Conservation (phyloP, 1,140 invertebrate species). For the Tigriopus japonicus region DNA sequence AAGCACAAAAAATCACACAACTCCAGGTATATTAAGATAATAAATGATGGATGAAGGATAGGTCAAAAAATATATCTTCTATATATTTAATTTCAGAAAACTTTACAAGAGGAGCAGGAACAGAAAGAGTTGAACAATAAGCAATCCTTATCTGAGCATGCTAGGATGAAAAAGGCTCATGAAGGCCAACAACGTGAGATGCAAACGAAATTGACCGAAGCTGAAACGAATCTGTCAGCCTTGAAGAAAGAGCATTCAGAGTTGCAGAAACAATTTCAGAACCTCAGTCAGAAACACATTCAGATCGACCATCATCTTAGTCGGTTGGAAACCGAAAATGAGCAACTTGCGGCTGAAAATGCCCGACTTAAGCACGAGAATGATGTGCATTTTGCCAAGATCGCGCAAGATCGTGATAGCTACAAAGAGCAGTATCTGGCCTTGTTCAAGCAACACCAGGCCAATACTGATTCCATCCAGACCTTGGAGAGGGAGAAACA, state of each 20-base stretch:
- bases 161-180: too few relatives aligned
- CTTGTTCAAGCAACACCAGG: not conserved
- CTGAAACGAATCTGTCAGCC: not conserved
- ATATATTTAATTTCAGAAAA: too few relatives aligned
- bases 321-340: not conserved
- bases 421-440: not conserved
- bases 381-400: not conserved
- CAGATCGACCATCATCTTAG: not conserved
- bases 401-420: not conserved
- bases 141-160: too few relatives aligned
- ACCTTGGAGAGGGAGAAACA: too few relatives aligned
- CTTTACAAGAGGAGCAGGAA: too few relatives aligned
- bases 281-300: not conserved
- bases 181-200: not conserved
- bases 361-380: not conserved
- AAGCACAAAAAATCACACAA: not conserved
- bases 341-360: not conserved
- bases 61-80: too few relatives aligned
- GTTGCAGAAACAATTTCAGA: not conserved
- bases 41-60: too few relatives aligned
- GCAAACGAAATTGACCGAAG: not conserved
- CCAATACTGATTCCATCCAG: too few relatives aligned
- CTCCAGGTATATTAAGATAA: too few relatives aligned
- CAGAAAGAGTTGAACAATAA: too few relatives aligned
- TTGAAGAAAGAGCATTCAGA: not conserved